phyloP scores from a whole-genome alignment of 2,888 invertebrate species.

The Drosophila leonis region DNA sequence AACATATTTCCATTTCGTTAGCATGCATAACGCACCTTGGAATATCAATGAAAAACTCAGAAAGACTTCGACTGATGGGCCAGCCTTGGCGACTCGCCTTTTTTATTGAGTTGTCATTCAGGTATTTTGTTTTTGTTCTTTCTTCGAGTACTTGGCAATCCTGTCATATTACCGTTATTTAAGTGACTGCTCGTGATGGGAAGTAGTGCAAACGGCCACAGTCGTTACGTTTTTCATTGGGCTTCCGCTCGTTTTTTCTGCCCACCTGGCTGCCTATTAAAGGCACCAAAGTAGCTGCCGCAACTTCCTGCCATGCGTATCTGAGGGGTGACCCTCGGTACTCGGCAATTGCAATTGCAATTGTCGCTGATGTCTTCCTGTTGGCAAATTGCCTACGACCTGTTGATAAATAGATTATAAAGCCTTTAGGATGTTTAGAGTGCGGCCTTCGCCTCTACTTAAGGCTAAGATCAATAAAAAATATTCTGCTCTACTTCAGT shows the following conservation, averaged over 20 bases:
- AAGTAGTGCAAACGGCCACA: slow-evolving; percentile 12
- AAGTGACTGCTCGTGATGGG: slow-evolving; percentile 33
- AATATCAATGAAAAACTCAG: slow-evolving; percentile 46
- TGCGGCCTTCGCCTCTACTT: not conserved
- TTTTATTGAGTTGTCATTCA: slow-evolving; percentile 4
- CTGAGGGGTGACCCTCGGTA: not conserved
- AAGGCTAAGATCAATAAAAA: slow-evolving; percentile 31
- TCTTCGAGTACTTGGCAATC: slow-evolving; percentile 32
- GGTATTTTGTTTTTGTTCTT: not conserved
- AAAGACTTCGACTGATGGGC: slow-evolving; percentile 39
- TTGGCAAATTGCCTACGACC: slow-evolving; percentile 70
- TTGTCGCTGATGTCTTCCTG: slow-evolving; percentile 62
- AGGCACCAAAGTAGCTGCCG: slow-evolving; percentile 20
- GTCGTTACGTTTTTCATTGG: slow-evolving; percentile 48
- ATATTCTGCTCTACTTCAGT: slow-evolving; percentile 18
- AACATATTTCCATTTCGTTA: slow-evolving; percentile 51
- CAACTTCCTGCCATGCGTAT: slow-evolving; percentile 34
- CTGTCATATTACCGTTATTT: slow-evolving; percentile 51
- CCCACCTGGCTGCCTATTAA: slow-evolving; percentile 9
- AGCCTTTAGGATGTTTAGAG: slow-evolving; percentile 1
- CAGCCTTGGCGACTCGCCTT: slow-evolving; percentile 38
- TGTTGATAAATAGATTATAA: slow-evolving; percentile 63
- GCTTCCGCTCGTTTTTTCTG: slow-evolving; percentile 54
- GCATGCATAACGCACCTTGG: slow-evolving; percentile 52
- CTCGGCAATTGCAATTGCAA: slow-evolving; percentile 50